Evolutionary conservation across 2,888 invertebrate species (phyloP).

Genomic region (Dendrolimus pini): DNA sequence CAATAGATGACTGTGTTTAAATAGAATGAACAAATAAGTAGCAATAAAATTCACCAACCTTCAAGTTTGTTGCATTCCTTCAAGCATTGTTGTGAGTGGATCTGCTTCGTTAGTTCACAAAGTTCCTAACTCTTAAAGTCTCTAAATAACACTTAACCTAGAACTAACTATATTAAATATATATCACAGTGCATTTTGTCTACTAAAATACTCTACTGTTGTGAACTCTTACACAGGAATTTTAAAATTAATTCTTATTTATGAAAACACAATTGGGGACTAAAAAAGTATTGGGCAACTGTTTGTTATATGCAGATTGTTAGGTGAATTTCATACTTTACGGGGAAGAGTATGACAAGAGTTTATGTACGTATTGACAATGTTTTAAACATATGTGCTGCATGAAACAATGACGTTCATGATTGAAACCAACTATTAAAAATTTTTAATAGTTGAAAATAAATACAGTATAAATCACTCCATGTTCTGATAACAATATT

Average conservation of each 20-base stretch:
- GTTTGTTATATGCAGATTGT: too few species aligned
- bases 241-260: neutral
- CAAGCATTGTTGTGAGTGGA: neutral
- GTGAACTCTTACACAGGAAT: neutral
- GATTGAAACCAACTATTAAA: neutral
- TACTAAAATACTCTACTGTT: neutral
- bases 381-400: neutral
- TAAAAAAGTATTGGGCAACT: too few species aligned
- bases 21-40: neutral
- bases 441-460: too few species aligned
- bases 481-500: too few species aligned
- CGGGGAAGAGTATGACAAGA: too few species aligned
- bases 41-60: neutral
- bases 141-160: conserved; percentile 3
- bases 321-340: too few species aligned
- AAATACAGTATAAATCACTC: too few species aligned
- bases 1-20: neutral
- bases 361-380: too few species aligned
- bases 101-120: neutral
- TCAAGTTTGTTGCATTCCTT: neutral
- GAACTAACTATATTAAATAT: neutral
- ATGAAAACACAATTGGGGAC: neutral
- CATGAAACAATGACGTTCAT: neutral
- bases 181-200: neutral
- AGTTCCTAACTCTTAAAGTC: neutral